Base-by-base conservation (phyloP, 1,140 invertebrate genomes). In the Lepidostoma basale region DNA sequence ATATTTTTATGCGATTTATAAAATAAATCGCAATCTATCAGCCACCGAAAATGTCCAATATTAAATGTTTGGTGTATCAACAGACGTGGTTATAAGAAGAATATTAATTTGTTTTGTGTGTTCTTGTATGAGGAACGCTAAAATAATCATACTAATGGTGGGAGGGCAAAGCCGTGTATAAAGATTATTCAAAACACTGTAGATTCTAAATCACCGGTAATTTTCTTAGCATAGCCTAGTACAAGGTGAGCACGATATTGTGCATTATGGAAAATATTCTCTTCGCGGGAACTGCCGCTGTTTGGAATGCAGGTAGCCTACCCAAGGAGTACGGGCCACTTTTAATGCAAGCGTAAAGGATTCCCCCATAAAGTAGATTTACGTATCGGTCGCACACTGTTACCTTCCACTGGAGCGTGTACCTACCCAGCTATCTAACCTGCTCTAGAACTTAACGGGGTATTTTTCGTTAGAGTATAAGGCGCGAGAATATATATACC, bases 241-340 rank as follows among this genome's bases (percentile, higher is more conserved):
- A 26, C 12, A 25, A 8, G 36, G n/a, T 22, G 16, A 39, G 36
- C 36, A 60, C 12, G 33, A 42, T 40, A 25, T 42, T 59, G 3
- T 42, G 36, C 36, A 60, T 60, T 60, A 60, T 60, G 56, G 23
- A 60, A 54, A 60, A 22, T n/a, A 25, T 60, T 60, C 42, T 22
- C 56, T 20, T 44, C 36, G 49, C 20, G 28, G 52, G 20, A 60
- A 60, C 42, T 60, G 56, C 56, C 39, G 3, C 56, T n/a, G n/a
- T n/a, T n/a, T n/a, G n/a, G n/a, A n/a, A n/a, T n/a, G n/a, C n/a
- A n/a, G n/a, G n/a, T n/a, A n/a, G n/a, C n/a, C n/a, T n/a, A 42
- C 56, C 25, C 12, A 33, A n/a, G n/a, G n/a, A n/a, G 16, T 28
- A 42, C 56, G 5, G 56, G 25, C 8, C 22, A 39, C 25, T 56